Percentiles rank a stretch among this genome's conserved stretches.
Conservation (phyloP, 2,113 vertebrate genomes). For the Fulica atra region DNA sequence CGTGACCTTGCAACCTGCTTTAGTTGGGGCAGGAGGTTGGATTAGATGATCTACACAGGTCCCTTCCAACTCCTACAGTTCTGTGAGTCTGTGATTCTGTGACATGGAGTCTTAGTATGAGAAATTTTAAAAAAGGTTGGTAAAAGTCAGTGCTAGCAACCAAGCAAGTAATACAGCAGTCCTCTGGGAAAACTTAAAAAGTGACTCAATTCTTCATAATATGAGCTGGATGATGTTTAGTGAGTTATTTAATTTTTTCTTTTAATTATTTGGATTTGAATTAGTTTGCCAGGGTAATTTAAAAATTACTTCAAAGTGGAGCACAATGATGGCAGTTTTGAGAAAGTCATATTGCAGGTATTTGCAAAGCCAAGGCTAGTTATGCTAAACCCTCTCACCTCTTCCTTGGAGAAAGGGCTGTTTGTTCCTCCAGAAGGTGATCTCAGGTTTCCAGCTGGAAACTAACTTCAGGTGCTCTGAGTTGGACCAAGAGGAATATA, state of each 20-base stretch:
- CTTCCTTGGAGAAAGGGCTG: not conserved
- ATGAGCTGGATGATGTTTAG: not conserved
- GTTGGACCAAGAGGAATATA: not conserved
- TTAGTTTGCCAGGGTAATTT: not conserved
- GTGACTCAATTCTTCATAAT: not conserved
- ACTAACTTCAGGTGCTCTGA: not conserved
- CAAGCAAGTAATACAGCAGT: not conserved
- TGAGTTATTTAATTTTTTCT: not conserved
- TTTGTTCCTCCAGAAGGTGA: not conserved
- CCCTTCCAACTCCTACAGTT: too few species aligned
- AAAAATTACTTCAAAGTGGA: not conserved
- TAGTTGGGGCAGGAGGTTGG: too few species aligned
- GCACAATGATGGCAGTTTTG: not conserved
- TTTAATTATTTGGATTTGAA: not conserved
- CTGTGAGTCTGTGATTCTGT: too few species aligned
- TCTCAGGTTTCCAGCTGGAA: not conserved
- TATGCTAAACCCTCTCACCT: not conserved
- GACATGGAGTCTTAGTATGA: not conserved
- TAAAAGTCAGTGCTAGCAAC: not conserved
- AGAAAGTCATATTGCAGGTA: not conserved
- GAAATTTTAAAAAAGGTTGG: not conserved
- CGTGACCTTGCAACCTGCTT: too few species aligned
- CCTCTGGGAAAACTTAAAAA: not conserved
- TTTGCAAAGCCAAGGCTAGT: not conserved
- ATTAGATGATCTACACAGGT: too few species aligned